A percentile compares a stretch with the other conserved stretches of the same genome.
phyloP scores from a whole-genome alignment of 1,140 invertebrate genomes.

The Paramacrobiotus metropolitanus region DNA sequence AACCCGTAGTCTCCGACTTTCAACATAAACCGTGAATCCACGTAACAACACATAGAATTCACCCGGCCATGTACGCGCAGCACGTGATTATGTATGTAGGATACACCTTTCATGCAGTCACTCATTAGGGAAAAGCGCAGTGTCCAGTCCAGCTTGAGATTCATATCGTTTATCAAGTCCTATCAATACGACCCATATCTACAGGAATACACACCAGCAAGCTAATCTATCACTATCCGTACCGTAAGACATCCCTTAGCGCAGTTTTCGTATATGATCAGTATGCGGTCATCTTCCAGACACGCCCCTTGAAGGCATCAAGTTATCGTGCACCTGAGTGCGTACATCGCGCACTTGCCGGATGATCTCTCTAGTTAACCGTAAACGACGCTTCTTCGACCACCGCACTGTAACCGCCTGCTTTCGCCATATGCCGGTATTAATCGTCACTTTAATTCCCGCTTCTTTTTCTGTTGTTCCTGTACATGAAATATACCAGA shows the following conservation, averaged over 20 bases:
- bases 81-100: constrained; percentile 67
- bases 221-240: not conserved
- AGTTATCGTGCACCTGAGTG: constrained; percentile 62
- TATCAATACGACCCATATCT: not conserved
- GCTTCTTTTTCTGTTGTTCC: not conserved
- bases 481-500: not conserved
- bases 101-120: constrained; percentile 39
- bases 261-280: constrained; percentile 71
- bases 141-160: not conserved
- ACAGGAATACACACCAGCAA: no score
- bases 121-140: constrained; percentile 1
- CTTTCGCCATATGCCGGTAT: not conserved
- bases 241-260: constrained; percentile 40
- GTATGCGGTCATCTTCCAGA: constrained; percentile 53
- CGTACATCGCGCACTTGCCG: constrained; percentile 25
- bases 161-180: not conserved
- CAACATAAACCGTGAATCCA: constrained; percentile 81
- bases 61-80: constrained; percentile 64
- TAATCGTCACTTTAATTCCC: not conserved
- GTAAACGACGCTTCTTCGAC: not conserved
- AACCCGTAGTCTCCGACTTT: constrained; percentile 74
- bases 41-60: constrained; percentile 66
- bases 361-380: not conserved
- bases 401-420: not conserved
- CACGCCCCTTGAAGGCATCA: not conserved